Conservation (phyloP, 2,888 invertebrate species). For the Heliconius erato region DNA sequence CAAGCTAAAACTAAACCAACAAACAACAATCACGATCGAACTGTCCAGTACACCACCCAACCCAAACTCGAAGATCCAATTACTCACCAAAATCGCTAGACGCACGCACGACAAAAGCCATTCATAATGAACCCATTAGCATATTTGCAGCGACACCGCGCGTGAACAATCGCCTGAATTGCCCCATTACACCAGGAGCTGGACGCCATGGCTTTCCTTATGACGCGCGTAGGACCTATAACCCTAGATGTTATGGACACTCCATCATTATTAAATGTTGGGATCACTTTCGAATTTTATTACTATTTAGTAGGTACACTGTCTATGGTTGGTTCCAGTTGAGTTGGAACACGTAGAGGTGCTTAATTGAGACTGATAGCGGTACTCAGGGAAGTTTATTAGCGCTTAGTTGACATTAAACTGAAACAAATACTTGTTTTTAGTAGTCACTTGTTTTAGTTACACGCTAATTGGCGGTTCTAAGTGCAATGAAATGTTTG, state of each 20-base stretch:
- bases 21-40: neutral
- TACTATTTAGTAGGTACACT: neutral
- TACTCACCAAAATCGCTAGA: constrained; percentile 72
- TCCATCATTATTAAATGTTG: neutral
- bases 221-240: constrained; percentile 12
- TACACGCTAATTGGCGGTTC: neutral
- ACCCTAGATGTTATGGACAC: neutral
- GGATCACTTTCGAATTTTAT: constrained; percentile 13
- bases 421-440: neutral
- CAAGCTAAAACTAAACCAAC: neutral
- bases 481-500: too few relatives aligned
- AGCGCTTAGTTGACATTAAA: constrained; percentile 3
- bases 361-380: neutral
- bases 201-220: constrained; percentile 8
- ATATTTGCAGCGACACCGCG: constrained; percentile 74
- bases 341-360: neutral
- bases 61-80: constrained; percentile 58
- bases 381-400: neutral
- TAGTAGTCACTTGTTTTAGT: neutral
- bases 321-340: neutral
- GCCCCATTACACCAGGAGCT: constrained; percentile 45
- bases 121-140: constrained; percentile 76
- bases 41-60: constrained; percentile 9
- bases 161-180: constrained; percentile 52
- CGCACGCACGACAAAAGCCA: constrained; percentile 64